Evolutionary conservation across 1,140 invertebrate genomes (phyloP), one percentile per base, ranked within the genome.

Genomic region (Diachasmimorpha longicaudata): DNA sequence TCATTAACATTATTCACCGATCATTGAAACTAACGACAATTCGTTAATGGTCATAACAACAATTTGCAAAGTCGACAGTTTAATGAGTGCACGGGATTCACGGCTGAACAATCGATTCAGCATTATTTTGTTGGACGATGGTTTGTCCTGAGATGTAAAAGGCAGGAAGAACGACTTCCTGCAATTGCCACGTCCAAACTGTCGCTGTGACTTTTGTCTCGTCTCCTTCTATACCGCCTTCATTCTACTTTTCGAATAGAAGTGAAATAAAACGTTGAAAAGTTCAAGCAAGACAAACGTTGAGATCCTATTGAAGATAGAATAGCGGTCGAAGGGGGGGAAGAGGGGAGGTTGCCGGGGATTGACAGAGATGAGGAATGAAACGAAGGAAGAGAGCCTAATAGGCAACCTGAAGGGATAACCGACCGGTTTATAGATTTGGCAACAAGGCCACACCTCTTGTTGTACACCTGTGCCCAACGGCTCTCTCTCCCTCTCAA

Each of bases 111-210:
- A 52, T n/a, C 48, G 48, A 52, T n/a, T 16, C 9, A 42, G 14
- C 48, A 52, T 52, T 16, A 52, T 52, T n/a, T 52, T 19, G 48
- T 52, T 52, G 48, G 48, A 52, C 48, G n/a, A 42, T 52, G 31
- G 31, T 31, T 31, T 70, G 52, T 46, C 48, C 8, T 48, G 70
- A 21, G 46, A 68, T 72, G 48, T 55, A 63, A 70, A 48, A 74
- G 42, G 23, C 77, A 80, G 79, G 79, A 80, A 78, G 74, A 71
- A 21, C 9, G 68, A 75, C 77, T 80, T 80, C 77, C 77, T 80
- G 77, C 79, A 80, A 78, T 80, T 79, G 74, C 75, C 46, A 19
- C 31, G 46, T 70, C 63, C 70, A 70, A 78, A 78, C 52, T 73
- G 77, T 76, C 77, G 19, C 48, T 21, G 72, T 78, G 46, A 55